Percentiles rank a stretch among this genome's conserved stretches.
These are phyloP conservation scores for Belonocnema kinseyi DNA, from an alignment of 1,140 invertebrate species.

Conservation along the genomic window DNA sequence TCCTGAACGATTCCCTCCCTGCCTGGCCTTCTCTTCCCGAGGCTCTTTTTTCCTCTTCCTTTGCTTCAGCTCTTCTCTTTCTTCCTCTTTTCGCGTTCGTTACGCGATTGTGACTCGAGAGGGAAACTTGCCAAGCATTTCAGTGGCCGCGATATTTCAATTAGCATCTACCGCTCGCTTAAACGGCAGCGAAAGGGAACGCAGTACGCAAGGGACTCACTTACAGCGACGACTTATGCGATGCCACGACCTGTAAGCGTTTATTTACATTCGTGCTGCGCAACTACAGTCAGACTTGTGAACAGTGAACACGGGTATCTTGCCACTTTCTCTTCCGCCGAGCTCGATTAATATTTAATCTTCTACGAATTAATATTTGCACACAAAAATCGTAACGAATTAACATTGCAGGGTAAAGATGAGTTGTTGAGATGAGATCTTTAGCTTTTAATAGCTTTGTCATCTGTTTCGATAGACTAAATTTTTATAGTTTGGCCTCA, in stretches of 20 bases:
- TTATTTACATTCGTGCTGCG: slow-evolving; percentile 44
- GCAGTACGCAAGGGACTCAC: slow-evolving; percentile 40
- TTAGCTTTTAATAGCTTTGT: too few relatives aligned
- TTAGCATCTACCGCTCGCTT: slow-evolving; percentile 68
- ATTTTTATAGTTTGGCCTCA: too few relatives aligned
- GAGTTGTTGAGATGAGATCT: too few relatives aligned
- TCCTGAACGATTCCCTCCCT: slow-evolving; percentile 28
- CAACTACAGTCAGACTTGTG: slow-evolving; percentile 29
- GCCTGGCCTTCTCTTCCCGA: slow-evolving; percentile 16
- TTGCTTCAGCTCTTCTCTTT: not conserved
- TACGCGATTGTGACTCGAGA: slow-evolving; percentile 30
- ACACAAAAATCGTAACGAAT: too few relatives aligned
- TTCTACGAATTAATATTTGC: not conserved
- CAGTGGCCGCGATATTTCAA: slow-evolving; percentile 73
- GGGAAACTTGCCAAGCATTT: slow-evolving; percentile 69
- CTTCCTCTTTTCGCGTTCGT: slow-evolving; percentile 21
- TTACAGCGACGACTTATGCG: slow-evolving; percentile 27
- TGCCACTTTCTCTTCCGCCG: slow-evolving; percentile 41
- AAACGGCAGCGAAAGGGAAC: slow-evolving; percentile 63
- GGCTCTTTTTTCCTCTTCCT: slow-evolving; percentile 43
- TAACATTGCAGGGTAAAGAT: too few relatives aligned
- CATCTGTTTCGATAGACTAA: too few relatives aligned
- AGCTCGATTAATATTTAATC: not conserved
- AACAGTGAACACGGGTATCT: slow-evolving; percentile 10
- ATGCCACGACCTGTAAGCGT: slow-evolving; percentile 47